Percentiles rank a stretch among this genome's conserved stretches.
These are phyloP conservation scores for Columba janthina DNA, from an alignment of 2,113 vertebrate species.

Conservation along the genomic window DNA sequence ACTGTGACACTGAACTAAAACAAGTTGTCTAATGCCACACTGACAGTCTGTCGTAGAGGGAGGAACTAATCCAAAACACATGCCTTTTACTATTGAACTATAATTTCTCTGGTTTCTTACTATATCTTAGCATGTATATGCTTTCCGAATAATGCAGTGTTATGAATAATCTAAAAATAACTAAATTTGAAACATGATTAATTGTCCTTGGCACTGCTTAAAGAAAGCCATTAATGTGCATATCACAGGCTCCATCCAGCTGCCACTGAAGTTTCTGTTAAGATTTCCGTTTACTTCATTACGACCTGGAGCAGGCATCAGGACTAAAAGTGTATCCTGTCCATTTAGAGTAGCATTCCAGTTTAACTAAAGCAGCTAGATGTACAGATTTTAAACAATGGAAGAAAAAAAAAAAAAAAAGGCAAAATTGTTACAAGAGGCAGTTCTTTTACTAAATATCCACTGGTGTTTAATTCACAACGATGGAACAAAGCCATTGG, in stretches of 20 bases:
- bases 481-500: not conserved
- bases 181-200: not conserved
- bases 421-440: not conserved
- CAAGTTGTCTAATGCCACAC: not conserved
- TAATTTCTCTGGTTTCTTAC: not conserved
- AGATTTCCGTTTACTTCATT: not conserved
- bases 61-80: not conserved
- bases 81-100: not conserved
- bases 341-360: not conserved
- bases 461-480: not conserved
- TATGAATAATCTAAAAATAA: not conserved
- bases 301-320: not conserved
- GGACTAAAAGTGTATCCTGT: not conserved
- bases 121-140: not conserved
- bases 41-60: not conserved
- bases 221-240: not conserved
- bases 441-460: not conserved
- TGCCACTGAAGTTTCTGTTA: not conserved
- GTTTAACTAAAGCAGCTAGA: not conserved
- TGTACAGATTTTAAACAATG: not conserved
- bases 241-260: not conserved
- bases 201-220: not conserved
- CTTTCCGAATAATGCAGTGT: not conserved
- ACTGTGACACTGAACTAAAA: not conserved
- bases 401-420: not conserved